Evolutionary conservation across 2,113 vertebrate species (phyloP).

Genomic region (Nibea albiflora): DNA sequence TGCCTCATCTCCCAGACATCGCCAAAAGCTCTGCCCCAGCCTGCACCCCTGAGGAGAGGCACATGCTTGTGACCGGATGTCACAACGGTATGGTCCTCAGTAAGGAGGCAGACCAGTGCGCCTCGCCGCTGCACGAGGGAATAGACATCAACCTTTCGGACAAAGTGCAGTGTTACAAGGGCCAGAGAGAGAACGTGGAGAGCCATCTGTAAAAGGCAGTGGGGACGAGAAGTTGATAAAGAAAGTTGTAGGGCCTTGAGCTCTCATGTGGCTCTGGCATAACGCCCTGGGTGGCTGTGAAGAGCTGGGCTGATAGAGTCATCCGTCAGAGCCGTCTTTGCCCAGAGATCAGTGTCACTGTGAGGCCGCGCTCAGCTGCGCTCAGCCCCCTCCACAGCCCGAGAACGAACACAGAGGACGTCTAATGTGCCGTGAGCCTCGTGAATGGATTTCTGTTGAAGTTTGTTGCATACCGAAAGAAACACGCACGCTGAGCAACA

Average conservation of each 20-base stretch:
- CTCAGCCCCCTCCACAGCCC: constrained; percentile 40
- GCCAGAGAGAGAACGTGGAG: constrained; percentile 72
- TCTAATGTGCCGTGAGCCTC: constrained; percentile 34
- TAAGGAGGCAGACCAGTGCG: constrained; percentile 33
- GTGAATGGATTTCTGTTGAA: constrained; percentile 44
- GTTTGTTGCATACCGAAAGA: constrained; percentile 34
- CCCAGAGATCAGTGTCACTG: constrained; percentile 25
- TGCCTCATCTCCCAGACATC: constrained; percentile 68
- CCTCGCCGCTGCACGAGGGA: constrained; percentile 56
- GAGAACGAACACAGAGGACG: constrained; percentile 12
- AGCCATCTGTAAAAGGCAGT: constrained; percentile 81
- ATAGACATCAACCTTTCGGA: constrained; percentile 73
- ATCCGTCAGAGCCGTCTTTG: constrained; percentile 28
- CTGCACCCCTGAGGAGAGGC: constrained; percentile 83
- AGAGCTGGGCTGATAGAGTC: constrained; percentile 37
- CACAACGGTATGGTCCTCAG: constrained; percentile 74
- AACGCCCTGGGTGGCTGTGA: constrained; percentile 35
- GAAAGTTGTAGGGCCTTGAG: constrained; percentile 13
- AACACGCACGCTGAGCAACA: constrained; percentile 40
- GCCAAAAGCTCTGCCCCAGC: constrained; percentile 48
- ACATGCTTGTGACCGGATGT: constrained; percentile 81
- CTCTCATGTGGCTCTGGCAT: constrained; percentile 25
- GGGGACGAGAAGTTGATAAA: not conserved
- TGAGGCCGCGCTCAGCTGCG: constrained; percentile 10
- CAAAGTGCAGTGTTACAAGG: constrained; percentile 74